Evolutionary conservation across 2,113 vertebrate species (phyloP).

Genomic region (Nycticryphes semicollaris): DNA sequence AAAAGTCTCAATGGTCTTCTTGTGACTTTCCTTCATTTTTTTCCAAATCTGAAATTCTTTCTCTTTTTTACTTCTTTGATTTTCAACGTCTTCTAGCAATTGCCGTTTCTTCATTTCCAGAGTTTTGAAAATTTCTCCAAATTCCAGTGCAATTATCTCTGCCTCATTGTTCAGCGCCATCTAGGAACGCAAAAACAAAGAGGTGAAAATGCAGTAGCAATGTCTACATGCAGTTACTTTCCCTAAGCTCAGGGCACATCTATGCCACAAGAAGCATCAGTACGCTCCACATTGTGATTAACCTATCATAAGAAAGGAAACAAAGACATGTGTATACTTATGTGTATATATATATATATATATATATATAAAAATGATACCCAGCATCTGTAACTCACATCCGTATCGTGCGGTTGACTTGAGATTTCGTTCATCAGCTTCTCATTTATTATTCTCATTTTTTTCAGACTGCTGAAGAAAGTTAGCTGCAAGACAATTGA

Average conservation of each 20-base stretch:
- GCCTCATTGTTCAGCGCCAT: slow-evolving; percentile 29
- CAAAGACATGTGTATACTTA: not conserved
- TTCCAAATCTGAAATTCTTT: slow-evolving; percentile 65
- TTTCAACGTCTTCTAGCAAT: slow-evolving; percentile 59
- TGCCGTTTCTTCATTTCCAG: slow-evolving; percentile 62
- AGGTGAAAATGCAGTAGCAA: not conserved
- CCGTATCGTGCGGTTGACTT: not conserved
- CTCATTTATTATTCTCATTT: slow-evolving; percentile 62
- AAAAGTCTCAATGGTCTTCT: slow-evolving; percentile 62
- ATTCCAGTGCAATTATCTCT: slow-evolving; percentile 42
- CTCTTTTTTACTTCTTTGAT: slow-evolving; percentile 49
- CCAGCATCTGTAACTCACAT: slow-evolving; percentile 38
- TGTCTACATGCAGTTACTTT: not conserved
- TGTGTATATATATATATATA: no score
- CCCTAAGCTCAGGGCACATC: not conserved
- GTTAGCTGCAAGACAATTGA: slow-evolving; percentile 55
- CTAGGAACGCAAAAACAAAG: not conserved
- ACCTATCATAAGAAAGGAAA: not conserved
- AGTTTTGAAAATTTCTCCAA: slow-evolving; percentile 61
- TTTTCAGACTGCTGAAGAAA: slow-evolving; percentile 69
- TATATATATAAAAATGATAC: not conserved
- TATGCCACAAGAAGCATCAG: not conserved
- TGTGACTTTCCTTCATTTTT: slow-evolving; percentile 65
- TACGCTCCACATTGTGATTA: not conserved
- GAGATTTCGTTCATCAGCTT: slow-evolving; percentile 52